Percentiles rank a stretch among this genome's conserved stretches.
phyloP scores from a whole-genome alignment of 2,888 invertebrate genomes.

The Beris chalybata region DNA sequence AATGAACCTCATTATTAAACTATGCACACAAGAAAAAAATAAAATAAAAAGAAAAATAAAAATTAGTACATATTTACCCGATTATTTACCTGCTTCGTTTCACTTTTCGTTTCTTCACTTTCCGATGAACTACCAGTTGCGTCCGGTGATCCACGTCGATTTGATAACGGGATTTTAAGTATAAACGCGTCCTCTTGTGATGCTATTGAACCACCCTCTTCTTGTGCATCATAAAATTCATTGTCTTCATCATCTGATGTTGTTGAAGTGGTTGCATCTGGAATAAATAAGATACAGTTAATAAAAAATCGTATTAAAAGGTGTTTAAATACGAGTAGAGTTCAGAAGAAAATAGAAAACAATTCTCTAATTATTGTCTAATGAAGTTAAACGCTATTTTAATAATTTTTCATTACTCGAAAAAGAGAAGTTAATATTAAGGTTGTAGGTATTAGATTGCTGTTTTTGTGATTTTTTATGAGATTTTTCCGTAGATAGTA shows the following conservation, averaged over 20 bases:
- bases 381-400: no score
- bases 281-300: slow-evolving; percentile 33
- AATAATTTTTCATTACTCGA: no score
- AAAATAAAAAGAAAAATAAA: slow-evolving; percentile 18
- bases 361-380: no score
- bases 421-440: no score
- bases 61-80: slow-evolving; percentile 33
- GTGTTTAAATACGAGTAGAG: no score
- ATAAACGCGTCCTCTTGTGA: slow-evolving; percentile 62
- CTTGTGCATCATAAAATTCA: slow-evolving; percentile 73
- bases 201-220: slow-evolving; percentile 55
- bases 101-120: slow-evolving; percentile 57
- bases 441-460: no score
- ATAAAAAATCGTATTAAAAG: no score
- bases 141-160: slow-evolving; percentile 55
- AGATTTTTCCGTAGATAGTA: no score
- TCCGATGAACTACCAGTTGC: slow-evolving; percentile 58
- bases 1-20: no score
- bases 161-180: slow-evolving; percentile 60
- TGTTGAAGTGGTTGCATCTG: slow-evolving; percentile 44
- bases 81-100: slow-evolving; percentile 55
- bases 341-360: no score
- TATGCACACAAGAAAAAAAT: no score
- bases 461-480: no score
- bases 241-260: slow-evolving; percentile 71